These are phyloP conservation scores for Rhingia campestris DNA, from an alignment of 2,888 invertebrate species.

Conservation along the genomic window DNA sequence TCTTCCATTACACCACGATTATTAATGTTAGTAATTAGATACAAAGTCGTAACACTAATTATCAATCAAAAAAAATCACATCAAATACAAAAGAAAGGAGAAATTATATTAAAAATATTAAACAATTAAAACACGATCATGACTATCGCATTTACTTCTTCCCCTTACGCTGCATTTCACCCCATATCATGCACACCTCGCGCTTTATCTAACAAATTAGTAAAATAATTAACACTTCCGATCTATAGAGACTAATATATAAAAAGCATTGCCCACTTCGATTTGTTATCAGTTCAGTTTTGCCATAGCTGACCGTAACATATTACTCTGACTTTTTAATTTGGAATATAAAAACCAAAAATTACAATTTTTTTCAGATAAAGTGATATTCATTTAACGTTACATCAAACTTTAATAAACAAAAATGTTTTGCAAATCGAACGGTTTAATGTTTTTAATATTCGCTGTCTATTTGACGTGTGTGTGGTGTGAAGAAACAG, in stretches of 20 bases:
- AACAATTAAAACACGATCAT: conserved; percentile 65
- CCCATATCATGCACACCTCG: conserved; percentile 23
- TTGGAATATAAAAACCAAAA: conserved; percentile 28
- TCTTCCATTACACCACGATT: no score
- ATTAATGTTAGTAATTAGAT: conserved; percentile 14
- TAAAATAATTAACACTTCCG: conserved; percentile 66
- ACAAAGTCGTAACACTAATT: conserved; percentile 35
- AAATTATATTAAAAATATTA: conserved; percentile 57
- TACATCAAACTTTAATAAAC: not conserved
- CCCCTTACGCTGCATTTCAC: conserved; percentile 43
- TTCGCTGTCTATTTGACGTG: conserved; percentile 40
- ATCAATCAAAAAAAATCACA: conserved; percentile 1
- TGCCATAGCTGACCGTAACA: conserved; percentile 33
- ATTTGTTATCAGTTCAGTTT: conserved; percentile 54
- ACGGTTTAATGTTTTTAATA: conserved; percentile 28
- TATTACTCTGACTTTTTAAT: not conserved
- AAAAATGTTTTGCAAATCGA: conserved; percentile 51
- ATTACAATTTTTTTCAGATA: not conserved
- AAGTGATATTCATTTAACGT: not conserved
- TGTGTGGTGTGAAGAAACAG: conserved; percentile 54
- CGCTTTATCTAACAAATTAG: conserved; percentile 63
- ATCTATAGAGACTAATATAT: conserved; percentile 53
- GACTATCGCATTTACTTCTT: conserved; percentile 58
- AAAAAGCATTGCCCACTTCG: conserved; percentile 55
- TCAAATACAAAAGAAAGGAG: conserved; percentile 56